A percentile compares a stretch with the other conserved stretches of the same genome.
Evolutionary conservation across 2,888 invertebrate genomes (phyloP).

Genomic region (Myathropa florea): DNA sequence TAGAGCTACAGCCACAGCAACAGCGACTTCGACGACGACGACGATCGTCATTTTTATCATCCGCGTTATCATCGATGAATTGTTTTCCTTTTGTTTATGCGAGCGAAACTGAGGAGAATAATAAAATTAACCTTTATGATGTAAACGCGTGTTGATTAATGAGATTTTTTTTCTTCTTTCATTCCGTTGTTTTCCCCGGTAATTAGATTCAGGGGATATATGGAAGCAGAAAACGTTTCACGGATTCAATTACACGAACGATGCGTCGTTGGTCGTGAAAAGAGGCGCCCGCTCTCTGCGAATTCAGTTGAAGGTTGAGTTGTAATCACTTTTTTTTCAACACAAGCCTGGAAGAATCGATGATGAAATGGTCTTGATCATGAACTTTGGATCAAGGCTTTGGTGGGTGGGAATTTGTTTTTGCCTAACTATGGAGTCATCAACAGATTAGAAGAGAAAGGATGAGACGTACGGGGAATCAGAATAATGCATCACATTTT

Average conservation of each 20-base stretch:
- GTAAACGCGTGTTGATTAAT: constrained; percentile 65
- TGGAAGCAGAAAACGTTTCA: constrained; percentile 13
- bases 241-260: constrained; percentile 22
- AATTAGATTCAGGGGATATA: constrained; percentile 51
- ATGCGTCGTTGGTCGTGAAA: not conserved
- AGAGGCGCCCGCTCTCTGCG: no score
- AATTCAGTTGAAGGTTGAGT: no score
- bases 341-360: no score
- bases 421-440: no score
- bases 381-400: no score
- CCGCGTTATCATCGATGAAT: constrained; percentile 39
- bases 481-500: no score
- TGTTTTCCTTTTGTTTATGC: constrained; percentile 43
- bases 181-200: not conserved
- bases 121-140: constrained; percentile 66
- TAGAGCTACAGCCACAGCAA: not conserved
- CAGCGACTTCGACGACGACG: constrained; percentile 6
- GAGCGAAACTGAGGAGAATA: constrained; percentile 58
- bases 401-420: no score
- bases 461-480: no score
- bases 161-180: constrained; percentile 30
- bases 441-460: no score
- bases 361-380: no score
- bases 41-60: constrained; percentile 38
- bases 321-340: no score